A percentile compares a stretch with the other conserved stretches of the same genome.
phyloP scores from a whole-genome alignment of 2,888 invertebrate species.

The Dolichomitus sp. region DNA sequence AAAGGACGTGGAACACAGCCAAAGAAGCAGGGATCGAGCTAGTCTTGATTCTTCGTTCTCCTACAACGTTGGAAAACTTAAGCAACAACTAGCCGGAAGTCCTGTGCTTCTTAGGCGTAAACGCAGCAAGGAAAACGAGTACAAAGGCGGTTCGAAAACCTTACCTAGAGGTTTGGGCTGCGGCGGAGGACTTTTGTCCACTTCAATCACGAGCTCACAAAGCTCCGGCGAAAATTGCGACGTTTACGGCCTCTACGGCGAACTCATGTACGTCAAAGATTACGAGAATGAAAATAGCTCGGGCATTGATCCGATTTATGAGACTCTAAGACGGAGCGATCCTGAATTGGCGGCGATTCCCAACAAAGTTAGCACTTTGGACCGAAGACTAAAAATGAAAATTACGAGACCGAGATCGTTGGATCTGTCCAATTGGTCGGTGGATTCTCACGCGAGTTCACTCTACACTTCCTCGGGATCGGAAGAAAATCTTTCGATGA shows the following conservation, averaged over 20 bases:
- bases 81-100: conserved; percentile 89
- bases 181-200: conserved; percentile 88
- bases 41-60: conserved; percentile 88
- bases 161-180: conserved; percentile 91
- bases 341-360: conserved; percentile 95
- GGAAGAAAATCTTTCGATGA: conserved; percentile 93
- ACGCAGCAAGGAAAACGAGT: conserved; percentile 88
- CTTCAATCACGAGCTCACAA: conserved; percentile 88
- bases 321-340: conserved; percentile 93
- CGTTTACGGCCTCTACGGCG: conserved; percentile 96
- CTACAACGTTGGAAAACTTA: conserved; percentile 88
- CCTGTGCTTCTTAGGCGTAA: conserved; percentile 89
- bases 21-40: conserved; percentile 84
- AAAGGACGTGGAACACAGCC: conserved; percentile 74
- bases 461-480: conserved; percentile 95
- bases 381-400: conserved; percentile 93
- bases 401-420: conserved; percentile 93
- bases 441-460: conserved; percentile 94
- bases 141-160: conserved; percentile 92
- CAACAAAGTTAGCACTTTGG: conserved; percentile 93
- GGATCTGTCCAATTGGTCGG: conserved; percentile 95
- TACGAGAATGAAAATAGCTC: conserved; percentile 93
- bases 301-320: conserved; percentile 91
- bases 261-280: conserved; percentile 95
- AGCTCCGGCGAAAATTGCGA: conserved; percentile 91